Evolutionary conservation across 2,113 vertebrate genomes (phyloP), one percentile per base, ranked within the genome.

Genomic region (Gulo gulo): DNA sequence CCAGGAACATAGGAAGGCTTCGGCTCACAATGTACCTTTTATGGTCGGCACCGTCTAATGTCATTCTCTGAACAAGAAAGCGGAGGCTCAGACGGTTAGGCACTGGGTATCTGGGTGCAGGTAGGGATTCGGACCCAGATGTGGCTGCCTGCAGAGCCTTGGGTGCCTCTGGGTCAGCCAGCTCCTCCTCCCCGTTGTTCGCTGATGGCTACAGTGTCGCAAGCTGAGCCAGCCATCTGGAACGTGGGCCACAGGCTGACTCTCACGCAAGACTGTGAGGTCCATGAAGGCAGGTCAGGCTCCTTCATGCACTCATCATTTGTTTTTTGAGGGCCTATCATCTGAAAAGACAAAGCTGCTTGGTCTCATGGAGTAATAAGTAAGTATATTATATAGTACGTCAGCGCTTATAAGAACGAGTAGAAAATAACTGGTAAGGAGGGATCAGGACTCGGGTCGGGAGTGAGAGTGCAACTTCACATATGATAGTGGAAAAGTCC

Each of bases 31-130:
- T 7, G 13, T 20, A 31, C 18, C 47, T 65, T 57, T 47, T 81
- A 81, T 7, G 65, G 31, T 18, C 1, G 7, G 52, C 50, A 80
- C 15, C 0, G 14, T 55, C 57, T 39, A 52, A 55, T 21, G 42
- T 21, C 50, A 21, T 29, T 61, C 65, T 65, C 47, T 7, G 59
- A 36, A 57, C 47, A 52, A 24, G 39, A 23, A 73, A 24, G 34
- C 59, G 1, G 71, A 67, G 90, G 69, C 34, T 47, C 18, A 0
- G 71, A 52, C 42, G 8, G 55, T 11, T 50, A 0, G 9, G 55
- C n/a, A 1, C 45, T 2, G 0, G 1, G 47, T 15, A 6, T 26
- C 29, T 11, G 79, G 24, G 57, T 3, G 14, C 24, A 52, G n/a
- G 18, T 57, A 36, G 71, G 65, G 47, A 9, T 45, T 2, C 0